phyloP scores from a whole-genome alignment of 2,113 vertebrate genomes.

The Anguilla rostrata region DNA sequence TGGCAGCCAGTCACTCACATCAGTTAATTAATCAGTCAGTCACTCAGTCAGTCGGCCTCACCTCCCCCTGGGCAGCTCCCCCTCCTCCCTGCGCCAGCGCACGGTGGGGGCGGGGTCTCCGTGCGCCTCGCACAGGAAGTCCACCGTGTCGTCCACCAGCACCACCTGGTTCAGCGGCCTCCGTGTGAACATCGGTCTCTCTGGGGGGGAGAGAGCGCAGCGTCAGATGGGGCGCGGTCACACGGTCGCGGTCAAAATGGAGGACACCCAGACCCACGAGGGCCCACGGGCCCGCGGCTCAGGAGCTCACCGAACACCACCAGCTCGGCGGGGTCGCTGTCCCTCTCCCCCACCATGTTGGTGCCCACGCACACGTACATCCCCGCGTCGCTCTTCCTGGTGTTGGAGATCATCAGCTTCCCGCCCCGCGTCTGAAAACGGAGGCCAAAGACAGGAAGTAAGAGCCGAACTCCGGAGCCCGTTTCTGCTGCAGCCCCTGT shows the following conservation, averaged over 20 bases:
- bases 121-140: slow-evolving; percentile 85
- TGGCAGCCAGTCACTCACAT: neutral
- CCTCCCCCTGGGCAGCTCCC: slow-evolving; percentile 86
- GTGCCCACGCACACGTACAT: slow-evolving; percentile 91
- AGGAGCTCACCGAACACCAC: slow-evolving; percentile 84
- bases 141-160: slow-evolving; percentile 79
- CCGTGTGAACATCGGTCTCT: slow-evolving; percentile 83
- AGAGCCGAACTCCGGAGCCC: neutral
- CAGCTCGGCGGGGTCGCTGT: slow-evolving; percentile 87
- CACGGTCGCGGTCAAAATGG: neutral
- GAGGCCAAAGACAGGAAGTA: neutral
- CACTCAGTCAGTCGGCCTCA: slow-evolving; percentile 47
- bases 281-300: no score
- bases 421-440: slow-evolving; percentile 83
- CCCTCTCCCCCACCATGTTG: slow-evolving; percentile 91
- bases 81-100: slow-evolving; percentile 87
- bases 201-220: slow-evolving; percentile 58
- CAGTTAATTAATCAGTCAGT: neutral
- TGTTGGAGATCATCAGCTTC: slow-evolving; percentile 92
- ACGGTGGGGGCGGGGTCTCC: slow-evolving; percentile 82
- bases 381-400: slow-evolving; percentile 86
- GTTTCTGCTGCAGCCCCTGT: neutral
- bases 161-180: slow-evolving; percentile 88
- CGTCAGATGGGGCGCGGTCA: neutral
- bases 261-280: neutral